A percentile compares a stretch with the other conserved stretches of the same genome.
Evolutionary conservation across 2,113 vertebrate species (phyloP).

Genomic region (Arizona elegans): DNA sequence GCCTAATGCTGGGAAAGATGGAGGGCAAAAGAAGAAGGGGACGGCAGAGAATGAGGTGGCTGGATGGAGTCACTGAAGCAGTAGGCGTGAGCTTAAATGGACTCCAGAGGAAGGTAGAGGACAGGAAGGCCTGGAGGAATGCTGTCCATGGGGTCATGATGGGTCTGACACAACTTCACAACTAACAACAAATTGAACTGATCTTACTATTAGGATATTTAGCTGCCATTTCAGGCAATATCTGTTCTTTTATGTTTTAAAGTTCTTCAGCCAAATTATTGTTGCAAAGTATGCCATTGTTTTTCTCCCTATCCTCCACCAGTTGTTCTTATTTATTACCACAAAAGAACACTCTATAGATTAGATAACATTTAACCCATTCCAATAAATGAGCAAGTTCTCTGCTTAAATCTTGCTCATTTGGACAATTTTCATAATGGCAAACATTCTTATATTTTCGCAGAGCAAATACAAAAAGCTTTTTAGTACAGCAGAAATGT

Average conservation of each 20-base stretch:
- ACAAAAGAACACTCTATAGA: background rate
- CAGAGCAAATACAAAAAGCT: conserved; percentile 5
- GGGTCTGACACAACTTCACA: too few relatives aligned
- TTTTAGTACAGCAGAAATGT: conserved; percentile 1
- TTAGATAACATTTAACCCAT: background rate
- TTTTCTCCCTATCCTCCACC: background rate
- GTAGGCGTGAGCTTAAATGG: too few relatives aligned
- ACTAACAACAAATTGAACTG: too few relatives aligned
- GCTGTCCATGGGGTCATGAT: too few relatives aligned
- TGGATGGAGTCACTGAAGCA: too few relatives aligned
- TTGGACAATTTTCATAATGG: background rate
- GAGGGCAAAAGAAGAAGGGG: too few relatives aligned
- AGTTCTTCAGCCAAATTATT: background rate
- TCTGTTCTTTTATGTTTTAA: background rate
- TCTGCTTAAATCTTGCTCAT: background rate
- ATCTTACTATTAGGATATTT: background rate
- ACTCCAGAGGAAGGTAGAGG: too few relatives aligned
- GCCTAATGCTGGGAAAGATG: too few relatives aligned
- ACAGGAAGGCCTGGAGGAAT: too few relatives aligned
- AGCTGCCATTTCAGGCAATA: background rate
- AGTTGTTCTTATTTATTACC: background rate
- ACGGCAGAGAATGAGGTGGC: too few relatives aligned
- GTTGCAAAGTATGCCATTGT: background rate
- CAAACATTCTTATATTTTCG: background rate
- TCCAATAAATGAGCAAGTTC: background rate